Base-by-base conservation (phyloP, 1,140 invertebrate genomes). In the Gerris buenoi region DNA sequence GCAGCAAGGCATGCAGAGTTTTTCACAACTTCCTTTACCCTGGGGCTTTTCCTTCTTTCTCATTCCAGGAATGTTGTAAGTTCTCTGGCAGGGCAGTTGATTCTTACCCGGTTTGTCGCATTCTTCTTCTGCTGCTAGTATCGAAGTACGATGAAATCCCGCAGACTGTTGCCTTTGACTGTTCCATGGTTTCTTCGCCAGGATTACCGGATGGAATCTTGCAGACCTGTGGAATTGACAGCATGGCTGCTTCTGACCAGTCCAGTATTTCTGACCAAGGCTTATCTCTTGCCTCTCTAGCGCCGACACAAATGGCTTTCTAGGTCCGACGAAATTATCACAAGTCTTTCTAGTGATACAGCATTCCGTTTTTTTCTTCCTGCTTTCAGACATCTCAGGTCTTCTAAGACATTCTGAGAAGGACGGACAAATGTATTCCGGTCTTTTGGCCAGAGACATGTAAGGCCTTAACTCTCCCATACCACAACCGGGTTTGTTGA, bases 211-310 rank as follows among this genome's bases (percentile, higher is more conserved):
- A n/a, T n/a, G n/a, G n/a, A n/a, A n/a, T n/a, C n/a, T 56, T 56
- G 46, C 5, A 5, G 58, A 60, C 58, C 10, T 15, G 58, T 60
- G 15, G 58, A 13, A 25, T 5, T 60, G 10, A 25, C 23, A 60
- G 5, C 23, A 13, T 60, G 10, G 58, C 22, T 60, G 5, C 22
- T 22, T 15, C 22, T 22, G 3, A 3, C 58, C 58, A 14, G 58
- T 60, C 58, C 58, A 60, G 58, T 60, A 60, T 13, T 60, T 60
- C 22, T 60, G 58, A 60, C 58, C 58, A 13, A 60, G 22, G 22
- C 58, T 60, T 18, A 46, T 10, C 18, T 46, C 33, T 60, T 60
- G 58, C 3, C 58, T 5, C 18, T 46, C 33, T 46, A 46, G 33
- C 18, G 33, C 33, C 18, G 33, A 10, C 18, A 46, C 33, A 46